These are phyloP conservation scores for Formica aserva DNA, from an alignment of 2,888 invertebrate species.

Conservation along the genomic window DNA sequence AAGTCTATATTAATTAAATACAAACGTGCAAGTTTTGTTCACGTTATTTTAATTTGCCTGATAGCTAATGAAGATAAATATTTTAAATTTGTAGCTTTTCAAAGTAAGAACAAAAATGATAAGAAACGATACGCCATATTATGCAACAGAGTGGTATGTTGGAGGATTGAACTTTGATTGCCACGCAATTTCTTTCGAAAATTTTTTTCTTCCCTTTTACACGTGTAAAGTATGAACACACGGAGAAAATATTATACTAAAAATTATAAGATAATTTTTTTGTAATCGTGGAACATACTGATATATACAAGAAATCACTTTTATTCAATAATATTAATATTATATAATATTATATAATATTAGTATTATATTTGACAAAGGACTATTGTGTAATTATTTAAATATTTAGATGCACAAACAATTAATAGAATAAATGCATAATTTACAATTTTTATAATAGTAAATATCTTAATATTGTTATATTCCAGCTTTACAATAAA, in stretches of 20 bases:
- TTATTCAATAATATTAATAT: no score
- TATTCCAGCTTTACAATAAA: neutral
- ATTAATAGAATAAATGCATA: no score
- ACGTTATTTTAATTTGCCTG: neutral
- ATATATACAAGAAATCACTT: neutral
- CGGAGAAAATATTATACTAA: neutral
- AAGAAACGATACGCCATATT: conserved; percentile 1
- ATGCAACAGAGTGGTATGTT: neutral
- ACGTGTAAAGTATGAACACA: neutral
- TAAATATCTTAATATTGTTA: neutral
- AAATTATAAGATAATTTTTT: neutral
- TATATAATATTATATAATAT: neutral
- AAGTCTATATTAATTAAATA: neutral
- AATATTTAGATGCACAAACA: neutral
- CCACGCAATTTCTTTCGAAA: neutral
- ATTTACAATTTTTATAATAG: neutral
- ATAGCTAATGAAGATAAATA: conserved; percentile 12
- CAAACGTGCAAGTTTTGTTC: no score
- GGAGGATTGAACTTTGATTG: conserved; percentile 16
- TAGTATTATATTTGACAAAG: neutral
- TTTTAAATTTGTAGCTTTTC: neutral
- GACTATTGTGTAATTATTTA: neutral
- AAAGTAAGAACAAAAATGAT: neutral
- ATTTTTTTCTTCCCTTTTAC: neutral
- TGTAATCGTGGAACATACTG: neutral